Percentiles rank a stretch among this genome's conserved stretches.
These are phyloP conservation scores for Pardosa pseudoannulata DNA, from an alignment of 2,888 invertebrate species.

Conservation along the genomic window DNA sequence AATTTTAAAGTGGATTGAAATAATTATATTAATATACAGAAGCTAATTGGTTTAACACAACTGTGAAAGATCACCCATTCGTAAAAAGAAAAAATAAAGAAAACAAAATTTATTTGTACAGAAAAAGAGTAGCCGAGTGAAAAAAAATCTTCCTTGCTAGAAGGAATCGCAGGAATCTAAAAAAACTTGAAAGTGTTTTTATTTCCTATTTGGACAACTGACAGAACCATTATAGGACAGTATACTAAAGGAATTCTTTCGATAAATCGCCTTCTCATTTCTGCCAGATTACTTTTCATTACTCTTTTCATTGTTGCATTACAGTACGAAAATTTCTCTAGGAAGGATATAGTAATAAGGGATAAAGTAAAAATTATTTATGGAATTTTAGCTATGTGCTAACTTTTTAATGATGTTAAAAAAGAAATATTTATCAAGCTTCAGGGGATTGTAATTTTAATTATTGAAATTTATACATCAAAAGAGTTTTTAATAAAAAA, in stretches of 20 bases:
- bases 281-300: slow-evolving; percentile 9
- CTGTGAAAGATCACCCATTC: background rate
- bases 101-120: background rate
- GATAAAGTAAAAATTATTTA: background rate
- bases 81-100: background rate
- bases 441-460: no score
- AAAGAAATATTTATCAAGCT: no score
- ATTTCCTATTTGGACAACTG: slow-evolving; percentile 14
- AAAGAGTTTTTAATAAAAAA: no score
- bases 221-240: background rate
- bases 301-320: slow-evolving; percentile 5
- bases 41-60: no score
- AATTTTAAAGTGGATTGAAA: no score
- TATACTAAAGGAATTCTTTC: slow-evolving; percentile 5
- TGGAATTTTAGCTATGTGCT: no score
- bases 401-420: no score
- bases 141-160: background rate
- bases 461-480: no score
- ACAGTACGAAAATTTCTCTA: background rate
- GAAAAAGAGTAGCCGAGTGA: background rate
- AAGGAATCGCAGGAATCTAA: background rate
- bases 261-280: slow-evolving; percentile 6
- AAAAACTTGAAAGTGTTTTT: background rate
- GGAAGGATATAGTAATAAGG: no score
- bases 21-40: no score